These are phyloP conservation scores for Rhynchotus rufescens DNA, from an alignment of 2,797 vertebrate species.

Conservation along the genomic window DNA sequence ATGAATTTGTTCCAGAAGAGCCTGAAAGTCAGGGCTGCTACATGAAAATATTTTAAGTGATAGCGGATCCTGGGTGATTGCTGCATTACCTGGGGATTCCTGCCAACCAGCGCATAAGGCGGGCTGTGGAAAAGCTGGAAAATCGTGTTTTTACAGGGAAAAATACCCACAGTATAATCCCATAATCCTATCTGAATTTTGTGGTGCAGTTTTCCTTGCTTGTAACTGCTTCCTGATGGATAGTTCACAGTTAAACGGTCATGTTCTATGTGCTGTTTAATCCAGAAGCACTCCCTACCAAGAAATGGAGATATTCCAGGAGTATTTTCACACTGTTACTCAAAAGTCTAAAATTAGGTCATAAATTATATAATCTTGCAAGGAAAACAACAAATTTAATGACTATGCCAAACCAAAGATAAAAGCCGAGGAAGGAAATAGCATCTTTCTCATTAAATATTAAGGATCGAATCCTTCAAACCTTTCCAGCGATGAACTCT, in stretches of 20 bases:
- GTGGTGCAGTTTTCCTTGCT: background rate
- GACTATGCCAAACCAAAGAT: constrained; percentile 66
- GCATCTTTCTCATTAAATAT: constrained; percentile 73
- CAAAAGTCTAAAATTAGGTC: constrained; percentile 65
- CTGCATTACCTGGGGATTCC: constrained; percentile 12
- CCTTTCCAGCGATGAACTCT: constrained; percentile 56
- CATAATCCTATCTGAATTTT: background rate
- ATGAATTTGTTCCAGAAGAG: background rate
- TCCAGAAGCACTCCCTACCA: accelerated
- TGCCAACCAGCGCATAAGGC: accelerated
- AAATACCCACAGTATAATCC: background rate
- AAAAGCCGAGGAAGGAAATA: constrained; percentile 69
- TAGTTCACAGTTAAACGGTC: background rate
- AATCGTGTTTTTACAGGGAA: background rate
- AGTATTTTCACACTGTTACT: background rate
- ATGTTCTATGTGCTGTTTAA: background rate
- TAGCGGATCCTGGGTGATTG: background rate
- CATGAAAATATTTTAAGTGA: background rate
- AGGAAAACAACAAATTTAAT: constrained; percentile 71
- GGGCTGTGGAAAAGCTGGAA: background rate
- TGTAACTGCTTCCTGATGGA: background rate
- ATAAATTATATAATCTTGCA: constrained; percentile 72
- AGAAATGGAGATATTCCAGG: background rate
- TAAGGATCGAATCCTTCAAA: constrained; percentile 69
- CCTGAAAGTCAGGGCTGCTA: background rate